phyloP scores from a whole-genome alignment of 2,797 vertebrate genomes.

The Spinibarbus caldwelli region DNA sequence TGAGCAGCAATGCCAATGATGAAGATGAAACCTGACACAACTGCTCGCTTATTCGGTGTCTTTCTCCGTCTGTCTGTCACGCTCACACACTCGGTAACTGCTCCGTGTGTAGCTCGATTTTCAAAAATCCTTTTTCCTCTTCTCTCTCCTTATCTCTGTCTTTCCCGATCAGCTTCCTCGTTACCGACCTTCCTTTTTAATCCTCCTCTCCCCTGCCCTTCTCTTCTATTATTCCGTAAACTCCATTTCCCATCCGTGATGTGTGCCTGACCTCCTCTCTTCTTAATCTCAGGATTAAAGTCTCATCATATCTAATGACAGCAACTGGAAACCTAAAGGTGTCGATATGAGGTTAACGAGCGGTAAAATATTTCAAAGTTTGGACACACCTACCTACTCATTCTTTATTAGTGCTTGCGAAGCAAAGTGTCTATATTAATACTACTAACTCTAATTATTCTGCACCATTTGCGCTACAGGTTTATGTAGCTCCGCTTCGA shows the following conservation, averaged over 20 bases:
- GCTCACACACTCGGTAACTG: conserved; percentile 21
- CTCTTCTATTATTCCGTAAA: conserved; percentile 55
- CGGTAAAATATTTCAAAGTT: not conserved
- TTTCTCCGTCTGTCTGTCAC: conserved; percentile 44
- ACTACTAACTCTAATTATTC: not conserved
- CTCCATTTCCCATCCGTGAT: conserved; percentile 53
- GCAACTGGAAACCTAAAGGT: not conserved
- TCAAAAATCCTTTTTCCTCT: conserved; percentile 49
- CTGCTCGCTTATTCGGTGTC: conserved; percentile 51
- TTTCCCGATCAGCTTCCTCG: conserved; percentile 48
- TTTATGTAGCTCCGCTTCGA: not conserved
- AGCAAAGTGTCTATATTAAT: not conserved
- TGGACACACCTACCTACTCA: conserved; percentile 12
- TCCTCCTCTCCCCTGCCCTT: conserved; percentile 59
- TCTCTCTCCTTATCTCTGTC: conserved; percentile 57
- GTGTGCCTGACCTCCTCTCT: conserved; percentile 40
- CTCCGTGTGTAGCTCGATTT: conserved; percentile 40
- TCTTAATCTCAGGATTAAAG: conserved; percentile 49
- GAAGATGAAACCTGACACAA: conserved; percentile 67
- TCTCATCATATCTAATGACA: conserved; percentile 25
- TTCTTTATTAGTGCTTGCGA: not conserved
- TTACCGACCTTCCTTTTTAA: conserved; percentile 52
- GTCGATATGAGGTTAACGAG: conserved; percentile 20
- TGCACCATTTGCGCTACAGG: not conserved
- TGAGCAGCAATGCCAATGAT: conserved; percentile 57